Evolutionary conservation across 64 coral and sea anemone genomes (phyloP).

Genomic region (Acropora tenuis): DNA sequence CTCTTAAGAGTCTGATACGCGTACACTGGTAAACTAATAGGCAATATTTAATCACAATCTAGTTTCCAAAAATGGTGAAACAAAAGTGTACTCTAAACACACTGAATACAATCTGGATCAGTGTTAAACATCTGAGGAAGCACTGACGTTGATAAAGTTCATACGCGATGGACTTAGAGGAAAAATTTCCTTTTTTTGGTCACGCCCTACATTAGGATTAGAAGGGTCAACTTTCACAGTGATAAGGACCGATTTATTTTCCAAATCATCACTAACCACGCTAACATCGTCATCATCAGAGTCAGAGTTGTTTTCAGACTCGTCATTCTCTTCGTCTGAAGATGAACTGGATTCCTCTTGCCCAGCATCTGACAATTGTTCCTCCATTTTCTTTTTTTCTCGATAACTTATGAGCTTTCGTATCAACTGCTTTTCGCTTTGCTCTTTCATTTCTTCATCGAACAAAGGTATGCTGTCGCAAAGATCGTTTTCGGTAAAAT

Average conservation of each 20-base stretch:
- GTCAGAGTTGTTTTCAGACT: conserved; percentile 31
- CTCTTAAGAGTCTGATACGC: no score
- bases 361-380: neutral
- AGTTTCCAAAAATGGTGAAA: no score
- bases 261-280: conserved; percentile 14
- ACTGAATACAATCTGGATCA: no score
- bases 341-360: conserved; percentile 9
- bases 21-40: no score
- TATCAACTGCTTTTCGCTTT: conserved; percentile 74
- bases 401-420: conserved; percentile 61
- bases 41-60: no score
- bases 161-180: neutral
- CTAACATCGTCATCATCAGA: conserved; percentile 47
- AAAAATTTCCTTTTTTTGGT: neutral
- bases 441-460: conserved; percentile 74
- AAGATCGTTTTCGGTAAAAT: conserved; percentile 88
- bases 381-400: conserved; percentile 74
- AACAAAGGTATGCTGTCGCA: conserved; percentile 95
- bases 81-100: no score
- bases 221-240: neutral
- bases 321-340: conserved; percentile 10
- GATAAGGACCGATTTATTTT: neutral
- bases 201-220: neutral
- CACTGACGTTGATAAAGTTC: neutral
- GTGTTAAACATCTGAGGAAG: neutral